These are phyloP conservation scores for Troilus luridus DNA, from an alignment of 2,888 invertebrate species.

Conservation along the genomic window DNA sequence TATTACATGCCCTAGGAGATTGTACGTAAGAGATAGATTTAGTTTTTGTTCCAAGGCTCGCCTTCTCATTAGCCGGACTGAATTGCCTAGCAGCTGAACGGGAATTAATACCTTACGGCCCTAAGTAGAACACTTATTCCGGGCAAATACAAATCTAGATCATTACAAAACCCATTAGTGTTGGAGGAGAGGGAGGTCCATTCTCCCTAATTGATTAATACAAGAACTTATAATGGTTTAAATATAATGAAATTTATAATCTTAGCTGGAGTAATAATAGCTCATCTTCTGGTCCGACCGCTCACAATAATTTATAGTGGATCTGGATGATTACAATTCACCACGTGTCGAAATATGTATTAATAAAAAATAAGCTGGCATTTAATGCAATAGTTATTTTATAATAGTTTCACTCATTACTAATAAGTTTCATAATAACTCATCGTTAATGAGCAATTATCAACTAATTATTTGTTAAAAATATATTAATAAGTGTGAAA, in stretches of 20 bases:
- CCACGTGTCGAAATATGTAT: background rate
- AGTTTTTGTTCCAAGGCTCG: background rate
- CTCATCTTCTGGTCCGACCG: background rate
- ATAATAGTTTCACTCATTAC: no score
- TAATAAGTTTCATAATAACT: no score
- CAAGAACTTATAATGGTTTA: constrained; percentile 5
- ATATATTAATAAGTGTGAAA: no score
- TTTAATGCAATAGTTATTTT: no score
- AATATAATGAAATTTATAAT: constrained; percentile 42
- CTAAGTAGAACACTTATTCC: constrained; percentile 39
- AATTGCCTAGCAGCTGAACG: constrained; percentile 7
- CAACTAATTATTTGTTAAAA: no score
- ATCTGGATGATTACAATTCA: background rate
- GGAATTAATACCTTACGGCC: background rate
- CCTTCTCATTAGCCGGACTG: background rate
- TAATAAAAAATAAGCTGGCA: background rate
- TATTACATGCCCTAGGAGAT: background rate
- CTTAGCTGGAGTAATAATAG: background rate
- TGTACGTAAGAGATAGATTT: background rate
- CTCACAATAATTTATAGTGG: background rate
- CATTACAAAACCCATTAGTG: constrained; percentile 40
- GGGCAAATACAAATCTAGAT: constrained; percentile 26
- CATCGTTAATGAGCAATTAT: no score
- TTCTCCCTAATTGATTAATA: constrained; percentile 37
- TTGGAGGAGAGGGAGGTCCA: background rate